Base-by-base conservation (phyloP, 2,113 vertebrate species). In the Nycticryphes semicollaris region DNA sequence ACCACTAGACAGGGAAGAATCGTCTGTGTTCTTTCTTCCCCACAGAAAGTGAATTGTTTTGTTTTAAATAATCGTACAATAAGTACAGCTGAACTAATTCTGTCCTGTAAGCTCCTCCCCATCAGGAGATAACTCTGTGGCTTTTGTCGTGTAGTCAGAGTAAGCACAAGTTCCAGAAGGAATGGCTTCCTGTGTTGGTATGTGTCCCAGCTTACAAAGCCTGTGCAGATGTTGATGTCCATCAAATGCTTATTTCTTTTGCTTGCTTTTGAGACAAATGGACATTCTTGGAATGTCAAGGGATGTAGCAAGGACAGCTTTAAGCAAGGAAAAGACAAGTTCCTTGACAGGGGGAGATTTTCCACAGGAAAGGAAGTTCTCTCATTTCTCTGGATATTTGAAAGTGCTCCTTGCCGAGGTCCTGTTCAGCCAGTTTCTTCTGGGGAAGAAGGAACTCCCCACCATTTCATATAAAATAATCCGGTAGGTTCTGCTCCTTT, bases 191-290 rank as follows among this genome's bases (percentile, higher is more conserved):
- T 37, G 25, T 33, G 23, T 53, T 91, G 86, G 85, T 94, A 67
- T 74, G 66, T 85, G 80, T 89, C 83, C 76, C 73, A 66, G 56
- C 47, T 75, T 75, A 72, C 68, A 83, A 96, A 80, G 63, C 79
- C 56, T 74, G 53, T 94, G 92, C 96, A 98, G 96, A 97, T 96
- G 96, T 95, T 94, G 89, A 79, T 96, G 95, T 96, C 95, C 95
- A 89, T 90, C 96, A 90, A 23, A 24, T 87, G 83, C 1, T 1
- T 94, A 35, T 69, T 94, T 89, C 92, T 97, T 54, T 78, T 74
- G 28, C 72, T 93, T 78, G 70, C 92, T 97, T 97, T 94, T 90
- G 48, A 81, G 67, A 82, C 45, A 90, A 87, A 72, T 84, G 93
- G 93, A 96, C 94, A 95, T 97, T 90, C 86, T 96, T 92, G 41